phyloP scores from a whole-genome alignment of 2,113 vertebrate genomes.

The Seriola quinqueradiata region DNA sequence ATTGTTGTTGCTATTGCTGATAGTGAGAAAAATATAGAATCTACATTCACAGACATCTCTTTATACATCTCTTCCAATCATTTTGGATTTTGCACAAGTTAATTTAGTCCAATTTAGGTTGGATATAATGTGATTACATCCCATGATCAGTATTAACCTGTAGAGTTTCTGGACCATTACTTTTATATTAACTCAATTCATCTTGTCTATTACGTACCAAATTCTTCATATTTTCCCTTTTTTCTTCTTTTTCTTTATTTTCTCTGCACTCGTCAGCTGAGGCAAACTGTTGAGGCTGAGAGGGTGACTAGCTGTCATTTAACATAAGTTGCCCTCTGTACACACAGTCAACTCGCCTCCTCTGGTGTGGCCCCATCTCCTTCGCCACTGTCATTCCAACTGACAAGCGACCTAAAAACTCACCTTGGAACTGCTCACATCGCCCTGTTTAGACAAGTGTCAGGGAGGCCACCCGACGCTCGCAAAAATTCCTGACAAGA shows the following conservation, averaged over 20 bases:
- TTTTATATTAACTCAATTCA: slow-evolving; percentile 2
- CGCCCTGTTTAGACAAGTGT: slow-evolving; percentile 70
- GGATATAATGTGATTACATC: background rate
- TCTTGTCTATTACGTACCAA: background rate
- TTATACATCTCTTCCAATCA: background rate
- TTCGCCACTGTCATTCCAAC: slow-evolving; percentile 67
- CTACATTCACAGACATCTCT: background rate
- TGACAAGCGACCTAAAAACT: slow-evolving; percentile 81
- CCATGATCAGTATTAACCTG: background rate
- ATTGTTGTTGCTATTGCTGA: slow-evolving; percentile 1
- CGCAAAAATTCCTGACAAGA: slow-evolving; percentile 55
- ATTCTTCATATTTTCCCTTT: background rate
- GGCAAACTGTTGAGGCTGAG: slow-evolving; percentile 41
- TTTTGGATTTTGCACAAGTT: slow-evolving; percentile 9
- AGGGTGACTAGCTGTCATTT: slow-evolving; percentile 66
- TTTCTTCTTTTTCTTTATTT: background rate
- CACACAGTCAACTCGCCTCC: slow-evolving; percentile 61
- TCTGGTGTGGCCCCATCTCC: slow-evolving; percentile 58
- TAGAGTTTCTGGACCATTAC: background rate
- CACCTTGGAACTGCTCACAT: slow-evolving; percentile 76
- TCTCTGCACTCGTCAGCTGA: slow-evolving; percentile 22
- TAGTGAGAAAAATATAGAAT: background rate
- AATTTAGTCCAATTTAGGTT: background rate
- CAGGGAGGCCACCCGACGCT: slow-evolving; percentile 34
- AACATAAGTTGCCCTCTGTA: slow-evolving; percentile 64